A percentile compares a stretch with the other conserved stretches of the same genome.
Conservation (phyloP, 2,888 invertebrate genomes). For the Apotomis turbidana region DNA sequence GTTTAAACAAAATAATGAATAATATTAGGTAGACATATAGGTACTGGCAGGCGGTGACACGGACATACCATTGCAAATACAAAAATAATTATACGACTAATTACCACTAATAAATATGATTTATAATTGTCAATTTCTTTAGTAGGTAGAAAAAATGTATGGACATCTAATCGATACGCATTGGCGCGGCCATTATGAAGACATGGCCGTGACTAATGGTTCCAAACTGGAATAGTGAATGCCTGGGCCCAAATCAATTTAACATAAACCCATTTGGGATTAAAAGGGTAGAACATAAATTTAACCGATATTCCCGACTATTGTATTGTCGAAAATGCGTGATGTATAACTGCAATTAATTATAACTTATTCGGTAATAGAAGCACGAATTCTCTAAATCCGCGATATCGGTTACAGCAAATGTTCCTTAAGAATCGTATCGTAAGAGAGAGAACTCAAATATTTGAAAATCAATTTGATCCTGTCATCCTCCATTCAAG, state of each 20-base stretch:
- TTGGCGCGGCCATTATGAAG: conserved; percentile 27
- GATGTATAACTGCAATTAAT: background rate
- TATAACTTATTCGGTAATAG: background rate
- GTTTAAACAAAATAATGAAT: too few relatives aligned
- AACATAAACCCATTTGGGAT: conserved; percentile 17
- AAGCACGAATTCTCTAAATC: too few relatives aligned
- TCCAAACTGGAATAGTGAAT: conserved; percentile 22
- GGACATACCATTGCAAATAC: too few relatives aligned
- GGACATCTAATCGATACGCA: conserved; percentile 15
- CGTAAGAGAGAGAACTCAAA: background rate
- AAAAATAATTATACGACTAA: too few relatives aligned
- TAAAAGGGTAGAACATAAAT: conserved; percentile 11
- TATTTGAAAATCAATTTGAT: conserved; percentile 1
- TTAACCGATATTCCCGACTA: conserved; percentile 8
- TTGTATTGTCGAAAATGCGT: background rate
- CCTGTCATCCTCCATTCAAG: conserved; percentile 21
- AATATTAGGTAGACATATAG: too few relatives aligned
- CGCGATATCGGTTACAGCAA: background rate
- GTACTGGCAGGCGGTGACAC: too few relatives aligned
- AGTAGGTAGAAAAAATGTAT: background rate
- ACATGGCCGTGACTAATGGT: conserved; percentile 36
- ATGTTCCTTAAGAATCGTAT: background rate
- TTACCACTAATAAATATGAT: too few relatives aligned
- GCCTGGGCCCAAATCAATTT: conserved; percentile 33
- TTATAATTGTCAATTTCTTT: too few relatives aligned